phyloP scores from a whole-genome alignment of 2,113 vertebrate species.

The Myotis davidii region DNA sequence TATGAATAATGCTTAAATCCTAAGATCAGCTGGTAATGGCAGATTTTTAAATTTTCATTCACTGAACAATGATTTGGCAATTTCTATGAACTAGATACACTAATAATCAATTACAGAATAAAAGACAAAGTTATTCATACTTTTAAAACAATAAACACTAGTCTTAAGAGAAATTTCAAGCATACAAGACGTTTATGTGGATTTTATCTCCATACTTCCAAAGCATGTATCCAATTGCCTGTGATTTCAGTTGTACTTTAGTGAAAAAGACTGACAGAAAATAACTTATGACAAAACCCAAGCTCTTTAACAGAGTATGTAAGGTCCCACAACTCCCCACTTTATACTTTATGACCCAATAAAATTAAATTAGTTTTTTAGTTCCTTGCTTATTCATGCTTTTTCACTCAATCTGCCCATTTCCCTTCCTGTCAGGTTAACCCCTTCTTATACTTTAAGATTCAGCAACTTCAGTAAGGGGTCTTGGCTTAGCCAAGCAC shows the following conservation, averaged over 20 bases:
- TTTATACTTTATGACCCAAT: not conserved
- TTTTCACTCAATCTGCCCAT: not conserved
- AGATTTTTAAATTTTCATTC: not conserved
- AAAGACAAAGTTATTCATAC: constrained; percentile 27
- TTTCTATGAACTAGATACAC: not conserved
- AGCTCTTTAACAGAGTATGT: not conserved
- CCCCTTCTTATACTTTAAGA: not conserved
- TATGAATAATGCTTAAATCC: constrained; percentile 29
- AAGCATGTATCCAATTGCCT: not conserved
- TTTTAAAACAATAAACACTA: constrained; percentile 32
- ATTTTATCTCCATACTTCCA: not conserved
- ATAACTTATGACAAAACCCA: not conserved
- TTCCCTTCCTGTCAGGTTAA: not conserved
- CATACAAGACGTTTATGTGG: not conserved
- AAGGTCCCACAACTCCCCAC: not conserved
- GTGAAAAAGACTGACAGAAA: constrained; percentile 10
- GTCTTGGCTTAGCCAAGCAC: not conserved
- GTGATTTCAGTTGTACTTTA: not conserved
- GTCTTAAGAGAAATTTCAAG: constrained; percentile 46
- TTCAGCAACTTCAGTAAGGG: not conserved
- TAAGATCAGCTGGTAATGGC: not conserved
- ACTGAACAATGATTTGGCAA: not conserved
- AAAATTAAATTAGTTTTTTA: constrained; percentile 1
- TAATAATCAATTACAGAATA: constrained; percentile 13
- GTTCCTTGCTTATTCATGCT: not conserved